Evolutionary conservation across 2,888 invertebrate species (phyloP).

Genomic region (Ophion obscuratus): DNA sequence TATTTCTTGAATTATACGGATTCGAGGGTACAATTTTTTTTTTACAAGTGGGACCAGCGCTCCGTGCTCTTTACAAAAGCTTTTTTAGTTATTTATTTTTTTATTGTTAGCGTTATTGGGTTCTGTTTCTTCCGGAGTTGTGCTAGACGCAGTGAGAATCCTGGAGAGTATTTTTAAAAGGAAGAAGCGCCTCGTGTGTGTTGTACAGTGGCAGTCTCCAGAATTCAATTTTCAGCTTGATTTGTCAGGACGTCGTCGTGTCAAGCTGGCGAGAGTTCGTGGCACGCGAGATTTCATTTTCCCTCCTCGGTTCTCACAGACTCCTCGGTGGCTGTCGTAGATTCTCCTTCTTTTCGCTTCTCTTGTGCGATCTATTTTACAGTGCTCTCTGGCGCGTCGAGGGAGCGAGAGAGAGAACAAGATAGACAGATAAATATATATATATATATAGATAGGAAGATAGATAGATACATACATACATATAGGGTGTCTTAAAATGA

Average conservation of each 20-base stretch:
- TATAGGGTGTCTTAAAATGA: too few relatives aligned
- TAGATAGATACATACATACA: too few relatives aligned
- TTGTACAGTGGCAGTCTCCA: slow-evolving; percentile 67
- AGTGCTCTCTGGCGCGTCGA: slow-evolving; percentile 24
- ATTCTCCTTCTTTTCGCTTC: slow-evolving; percentile 56
- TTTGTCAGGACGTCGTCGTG: slow-evolving; percentile 80
- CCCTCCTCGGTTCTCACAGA: slow-evolving; percentile 3
- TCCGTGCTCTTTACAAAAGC: too few relatives aligned
- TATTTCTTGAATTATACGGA: too few relatives aligned
- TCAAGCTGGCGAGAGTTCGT: slow-evolving; percentile 68
- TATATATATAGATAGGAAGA: too few relatives aligned
- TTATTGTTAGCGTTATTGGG: too few relatives aligned
- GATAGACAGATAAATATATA: background rate
- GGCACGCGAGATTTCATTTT: slow-evolving; percentile 48
- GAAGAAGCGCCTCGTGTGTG: slow-evolving; percentile 17
- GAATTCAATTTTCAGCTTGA: slow-evolving; percentile 84
- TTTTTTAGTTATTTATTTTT: too few relatives aligned
- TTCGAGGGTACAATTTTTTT: too few relatives aligned
- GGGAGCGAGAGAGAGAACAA: background rate
- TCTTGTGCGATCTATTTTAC: slow-evolving; percentile 51
- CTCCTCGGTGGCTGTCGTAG: slow-evolving; percentile 51
- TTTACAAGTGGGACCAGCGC: too few relatives aligned
- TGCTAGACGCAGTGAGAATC: background rate
- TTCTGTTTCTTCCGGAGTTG: too few relatives aligned
- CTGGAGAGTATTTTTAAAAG: background rate